Base-by-base conservation (phyloP, 1,140 invertebrate genomes). In the Neotoxoptera formosana region DNA sequence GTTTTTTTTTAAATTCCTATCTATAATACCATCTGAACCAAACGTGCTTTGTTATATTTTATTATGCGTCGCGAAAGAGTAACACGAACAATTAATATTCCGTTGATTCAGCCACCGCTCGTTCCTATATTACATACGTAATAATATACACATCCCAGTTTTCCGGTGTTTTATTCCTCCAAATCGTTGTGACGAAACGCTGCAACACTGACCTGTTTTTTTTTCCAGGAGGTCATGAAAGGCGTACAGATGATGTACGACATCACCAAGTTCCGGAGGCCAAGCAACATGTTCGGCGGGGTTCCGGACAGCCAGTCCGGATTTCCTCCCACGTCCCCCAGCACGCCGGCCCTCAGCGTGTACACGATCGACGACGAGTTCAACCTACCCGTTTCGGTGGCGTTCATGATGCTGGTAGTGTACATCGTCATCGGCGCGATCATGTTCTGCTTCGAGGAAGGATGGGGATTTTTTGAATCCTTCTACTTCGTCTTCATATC, bases 401-500 rank as follows among this genome's bases (percentile, higher is more conserved):
- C 98, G 0, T 96, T 99, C 0, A 95, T 97, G 9, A 97, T 99
- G 83, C 96, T 99, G 41, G 94, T 98, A 1, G 94, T 97, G 0
- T 99, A 99, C 95, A 98, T 99, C 23, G 96, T 98, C 87, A 95
- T 97, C 81, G 98, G 98, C 6, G 97, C 98, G 1, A 95, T 96
- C 0, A 95, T 98, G 3, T 99, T 98, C 94, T 96, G 96, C 11
- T 95, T 97, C 21, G 97, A 97, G 96, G 98, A 99, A 94, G 94
- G 94, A 0, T 99, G 98, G 98, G 96, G 96, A 2, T 97, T 98
- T 94, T 97, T 99, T 94, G 97, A 98, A 93, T 97, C 98, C 0
- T 98, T 99, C 95, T 99, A 99, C 95, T 99, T 99, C 94, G 98
- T 99, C 23, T 99, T 99, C 95, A 98, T 99, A 94, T 98, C 98